phyloP scores from a whole-genome alignment of 2,888 invertebrate genomes.

The Chloromyia formosa region DNA sequence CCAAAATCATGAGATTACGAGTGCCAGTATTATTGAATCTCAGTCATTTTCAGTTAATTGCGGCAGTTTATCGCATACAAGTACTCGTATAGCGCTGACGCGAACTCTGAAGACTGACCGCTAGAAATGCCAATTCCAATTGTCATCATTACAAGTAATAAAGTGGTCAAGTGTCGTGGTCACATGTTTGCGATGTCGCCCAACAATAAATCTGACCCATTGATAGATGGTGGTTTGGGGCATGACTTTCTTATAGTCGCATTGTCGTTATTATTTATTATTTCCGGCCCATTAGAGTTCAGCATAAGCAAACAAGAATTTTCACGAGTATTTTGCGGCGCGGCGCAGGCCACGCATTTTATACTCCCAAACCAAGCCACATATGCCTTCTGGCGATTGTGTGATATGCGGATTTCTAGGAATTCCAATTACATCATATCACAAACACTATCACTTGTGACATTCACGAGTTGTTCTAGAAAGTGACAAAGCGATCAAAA shows the following conservation, averaged over 20 bases:
- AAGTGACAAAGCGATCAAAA: no score
- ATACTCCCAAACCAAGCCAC: neutral
- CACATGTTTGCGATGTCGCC: slow-evolving; percentile 3
- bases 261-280: slow-evolving; percentile 12
- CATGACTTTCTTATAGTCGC: neutral
- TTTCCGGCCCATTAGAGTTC: slow-evolving; percentile 19
- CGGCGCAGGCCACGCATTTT: neutral
- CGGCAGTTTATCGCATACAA: no score
- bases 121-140: slow-evolving; percentile 20
- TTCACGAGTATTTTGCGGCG: neutral
- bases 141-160: neutral
- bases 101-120: no score
- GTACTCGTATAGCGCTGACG: no score
- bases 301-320: neutral
- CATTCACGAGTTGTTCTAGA: no score
- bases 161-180: neutral
- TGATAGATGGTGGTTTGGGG: neutral
- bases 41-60: no score
- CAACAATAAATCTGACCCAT: neutral
- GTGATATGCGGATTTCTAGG: slow-evolving; percentile 10
- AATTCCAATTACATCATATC: slow-evolving; percentile 24
- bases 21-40: no score
- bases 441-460: neutral
- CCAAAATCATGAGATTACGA: no score
- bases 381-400: neutral